Percentiles rank a stretch among this genome's conserved stretches.
Conservation (phyloP, 2,113 vertebrate genomes). For the Edolisoma coerulescens region DNA sequence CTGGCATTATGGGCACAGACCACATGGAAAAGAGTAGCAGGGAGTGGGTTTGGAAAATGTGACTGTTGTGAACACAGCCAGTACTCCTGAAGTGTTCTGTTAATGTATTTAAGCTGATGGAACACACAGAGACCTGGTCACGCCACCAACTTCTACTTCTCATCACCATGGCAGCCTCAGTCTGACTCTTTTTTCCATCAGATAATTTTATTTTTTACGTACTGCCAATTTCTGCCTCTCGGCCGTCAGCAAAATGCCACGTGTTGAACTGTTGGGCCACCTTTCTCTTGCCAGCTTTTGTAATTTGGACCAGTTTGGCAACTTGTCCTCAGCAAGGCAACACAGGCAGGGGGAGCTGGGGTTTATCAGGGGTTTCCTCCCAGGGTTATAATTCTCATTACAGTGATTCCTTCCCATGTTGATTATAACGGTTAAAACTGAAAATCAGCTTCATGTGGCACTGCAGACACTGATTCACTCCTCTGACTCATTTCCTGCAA, state of each 20-base stretch:
- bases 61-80: not conserved
- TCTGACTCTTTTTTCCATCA: not conserved
- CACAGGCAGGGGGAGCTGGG: not conserved
- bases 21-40: not conserved
- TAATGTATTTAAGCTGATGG: not conserved
- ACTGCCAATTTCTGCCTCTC: not conserved
- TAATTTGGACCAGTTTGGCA: not conserved
- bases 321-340: not conserved
- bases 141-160: not conserved
- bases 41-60: not conserved
- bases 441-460: not conserved
- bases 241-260: not conserved
- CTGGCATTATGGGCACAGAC: not conserved
- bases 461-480: conserved; percentile 32
- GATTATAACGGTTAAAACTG: not conserved
- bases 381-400: not conserved
- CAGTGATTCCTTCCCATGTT: not conserved
- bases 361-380: not conserved
- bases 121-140: not conserved
- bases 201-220: not conserved
- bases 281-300: not conserved
- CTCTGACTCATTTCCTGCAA: conserved; percentile 44
- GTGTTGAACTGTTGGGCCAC: not conserved
- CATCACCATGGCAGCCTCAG: not conserved
- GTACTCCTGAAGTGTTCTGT: not conserved